A percentile compares a stretch with the other conserved stretches of the same genome.
Conservation (phyloP, 2,797 vertebrate genomes). For the Tangara arthus region DNA sequence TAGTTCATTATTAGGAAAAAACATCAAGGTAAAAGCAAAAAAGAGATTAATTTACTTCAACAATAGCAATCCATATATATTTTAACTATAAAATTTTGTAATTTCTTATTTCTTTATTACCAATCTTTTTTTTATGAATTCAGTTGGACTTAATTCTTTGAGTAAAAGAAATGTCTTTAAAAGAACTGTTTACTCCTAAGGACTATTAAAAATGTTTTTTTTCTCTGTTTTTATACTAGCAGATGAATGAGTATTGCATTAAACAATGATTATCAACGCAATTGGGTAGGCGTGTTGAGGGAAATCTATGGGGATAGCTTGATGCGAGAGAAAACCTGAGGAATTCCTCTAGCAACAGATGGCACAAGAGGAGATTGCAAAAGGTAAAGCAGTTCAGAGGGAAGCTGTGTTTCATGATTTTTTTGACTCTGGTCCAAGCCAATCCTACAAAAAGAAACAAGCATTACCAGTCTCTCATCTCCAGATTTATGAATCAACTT, state of each 20-base stretch:
- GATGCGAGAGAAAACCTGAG: neutral
- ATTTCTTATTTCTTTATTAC: neutral
- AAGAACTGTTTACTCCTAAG: neutral
- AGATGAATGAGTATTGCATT: neutral
- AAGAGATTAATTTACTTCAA: neutral
- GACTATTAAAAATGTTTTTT: neutral
- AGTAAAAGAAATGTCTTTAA: neutral
- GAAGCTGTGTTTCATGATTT: neutral
- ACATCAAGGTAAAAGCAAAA: neutral
- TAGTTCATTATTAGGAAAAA: neutral
- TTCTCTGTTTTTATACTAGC: neutral
- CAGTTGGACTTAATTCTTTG: neutral
- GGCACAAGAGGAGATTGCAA: constrained; percentile 1
- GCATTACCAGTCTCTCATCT: neutral
- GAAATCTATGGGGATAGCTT: constrained; percentile 13
- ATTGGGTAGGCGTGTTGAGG: constrained; percentile 10
- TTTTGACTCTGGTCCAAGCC: neutral
- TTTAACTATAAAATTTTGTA: neutral
- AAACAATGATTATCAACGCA: constrained; percentile 28
- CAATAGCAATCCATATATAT: neutral
- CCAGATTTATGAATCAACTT: neutral
- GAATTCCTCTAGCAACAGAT: constrained; percentile 43
- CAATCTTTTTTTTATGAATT: neutral
- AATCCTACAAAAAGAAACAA: neutral
- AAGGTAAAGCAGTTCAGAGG: neutral